Percentiles rank a stretch among this genome's conserved stretches.
These are phyloP conservation scores for Meliscaeva auricollis DNA, from an alignment of 2,888 invertebrate genomes.

Conservation along the genomic window DNA sequence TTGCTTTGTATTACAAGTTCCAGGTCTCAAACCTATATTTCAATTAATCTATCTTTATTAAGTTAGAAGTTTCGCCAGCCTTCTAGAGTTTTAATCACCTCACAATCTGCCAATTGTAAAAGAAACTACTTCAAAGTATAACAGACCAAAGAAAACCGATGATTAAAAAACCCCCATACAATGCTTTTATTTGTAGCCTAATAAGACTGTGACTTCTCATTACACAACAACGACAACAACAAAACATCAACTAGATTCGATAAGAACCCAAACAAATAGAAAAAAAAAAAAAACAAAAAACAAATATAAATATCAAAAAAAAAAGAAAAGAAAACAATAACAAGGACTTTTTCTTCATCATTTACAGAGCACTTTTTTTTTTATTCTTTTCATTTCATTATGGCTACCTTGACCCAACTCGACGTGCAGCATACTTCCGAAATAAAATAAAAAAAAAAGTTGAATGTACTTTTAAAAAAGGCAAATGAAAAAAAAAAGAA, in stretches of 20 bases:
- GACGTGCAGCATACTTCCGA: conserved; percentile 31
- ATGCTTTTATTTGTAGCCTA: too few species aligned
- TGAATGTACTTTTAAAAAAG: conserved; percentile 58
- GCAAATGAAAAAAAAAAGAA: conserved; percentile 32
- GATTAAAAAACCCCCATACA: too few species aligned
- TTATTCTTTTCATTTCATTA: conserved; percentile 17
- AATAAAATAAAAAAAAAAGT: conserved; percentile 53
- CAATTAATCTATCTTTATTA: too few species aligned
- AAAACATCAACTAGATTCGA: not conserved
- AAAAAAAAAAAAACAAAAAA: conserved; percentile 2
- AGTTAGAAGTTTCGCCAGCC: too few species aligned
- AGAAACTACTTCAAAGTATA: too few species aligned
- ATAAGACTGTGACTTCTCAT: too few species aligned
- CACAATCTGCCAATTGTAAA: too few species aligned
- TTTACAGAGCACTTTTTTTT: conserved; percentile 34
- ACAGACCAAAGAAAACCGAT: too few species aligned
- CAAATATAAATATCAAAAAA: conserved; percentile 5
- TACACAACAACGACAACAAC: not conserved
- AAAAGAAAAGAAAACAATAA: conserved; percentile 13
- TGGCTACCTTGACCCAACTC: conserved; percentile 60
- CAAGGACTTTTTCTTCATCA: conserved; percentile 36
- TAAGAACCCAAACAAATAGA: not conserved
- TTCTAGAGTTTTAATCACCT: too few species aligned
- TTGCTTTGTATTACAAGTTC: too few species aligned
- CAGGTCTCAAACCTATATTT: too few species aligned